Evolutionary conservation across 2,888 invertebrate species (phyloP).

Genomic region (Drosophila macrospina): DNA sequence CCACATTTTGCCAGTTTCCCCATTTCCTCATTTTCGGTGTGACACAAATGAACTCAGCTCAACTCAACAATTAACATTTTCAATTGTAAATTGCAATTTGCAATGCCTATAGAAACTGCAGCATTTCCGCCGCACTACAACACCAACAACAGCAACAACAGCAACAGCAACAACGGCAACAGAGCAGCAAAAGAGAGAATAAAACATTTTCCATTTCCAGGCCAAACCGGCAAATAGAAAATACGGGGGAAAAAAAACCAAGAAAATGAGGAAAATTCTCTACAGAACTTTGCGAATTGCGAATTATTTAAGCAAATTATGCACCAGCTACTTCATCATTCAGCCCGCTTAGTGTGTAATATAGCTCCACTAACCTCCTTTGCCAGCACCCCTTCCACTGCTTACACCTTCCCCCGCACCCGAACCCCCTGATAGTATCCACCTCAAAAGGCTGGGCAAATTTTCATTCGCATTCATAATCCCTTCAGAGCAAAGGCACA

Average conservation of each 20-base stretch:
- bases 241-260: neutral
- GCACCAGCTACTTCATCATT: slow-evolving; percentile 58
- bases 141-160: too few relatives aligned
- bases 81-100: slow-evolving; percentile 41
- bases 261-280: neutral
- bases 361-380: slow-evolving; percentile 12
- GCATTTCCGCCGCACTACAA: slow-evolving; percentile 40
- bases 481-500: slow-evolving; percentile 63
- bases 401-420: neutral
- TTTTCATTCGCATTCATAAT: slow-evolving; percentile 76
- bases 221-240: slow-evolving; percentile 20
- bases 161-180: too few relatives aligned
- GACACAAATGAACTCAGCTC: slow-evolving; percentile 36
- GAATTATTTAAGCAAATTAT: slow-evolving; percentile 79
- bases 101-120: slow-evolving; percentile 46
- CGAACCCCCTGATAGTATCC: neutral
- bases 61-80: slow-evolving; percentile 56
- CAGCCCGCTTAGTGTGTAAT: slow-evolving; percentile 23
- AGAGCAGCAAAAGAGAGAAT: slow-evolving; percentile 13
- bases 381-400: neutral
- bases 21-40: slow-evolving; percentile 38
- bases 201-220: slow-evolving; percentile 37
- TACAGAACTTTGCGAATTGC: slow-evolving; percentile 54
- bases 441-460: slow-evolving; percentile 36
- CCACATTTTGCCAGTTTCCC: slow-evolving; percentile 10